Evolutionary conservation across 2,888 invertebrate genomes (phyloP).

Genomic region (Eupithecia subumbrata): DNA sequence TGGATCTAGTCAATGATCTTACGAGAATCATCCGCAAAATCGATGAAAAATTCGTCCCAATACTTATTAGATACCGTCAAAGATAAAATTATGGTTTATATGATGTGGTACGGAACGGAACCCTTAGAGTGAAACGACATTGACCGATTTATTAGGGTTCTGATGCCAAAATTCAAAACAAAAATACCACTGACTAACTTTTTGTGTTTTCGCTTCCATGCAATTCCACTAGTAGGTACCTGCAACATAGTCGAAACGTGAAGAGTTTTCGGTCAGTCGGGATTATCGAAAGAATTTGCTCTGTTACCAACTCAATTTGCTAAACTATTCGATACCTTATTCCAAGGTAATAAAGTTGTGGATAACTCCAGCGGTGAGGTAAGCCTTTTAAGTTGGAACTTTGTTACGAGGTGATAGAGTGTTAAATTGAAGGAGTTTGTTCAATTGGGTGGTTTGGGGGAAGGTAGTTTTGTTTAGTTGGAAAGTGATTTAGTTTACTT

Average conservation of each 20-base stretch:
- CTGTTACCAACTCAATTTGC: constrained; percentile 19
- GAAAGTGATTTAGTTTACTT: neutral
- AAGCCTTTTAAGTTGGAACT: constrained; percentile 2
- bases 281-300: constrained; percentile 33
- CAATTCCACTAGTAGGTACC: constrained; percentile 18
- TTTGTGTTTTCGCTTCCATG: constrained; percentile 11
- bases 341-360: constrained; percentile 17
- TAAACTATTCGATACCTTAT: constrained; percentile 23
- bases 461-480: constrained; percentile 12
- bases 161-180: neutral
- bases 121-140: neutral
- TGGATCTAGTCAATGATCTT: no score
- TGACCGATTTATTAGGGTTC: neutral
- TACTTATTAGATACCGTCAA: no score
- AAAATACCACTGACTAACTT: neutral
- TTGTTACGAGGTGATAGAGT: constrained; percentile 9
- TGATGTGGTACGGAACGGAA: neutral
- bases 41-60: neutral
- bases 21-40: neutral
- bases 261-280: constrained; percentile 32
- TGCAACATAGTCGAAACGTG: constrained; percentile 18
- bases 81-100: no score
- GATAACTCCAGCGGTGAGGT: neutral
- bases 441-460: constrained; percentile 2
- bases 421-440: constrained; percentile 6